These are phyloP conservation scores for Endomychus coccineus DNA, from an alignment of 2,888 invertebrate genomes.

Conservation along the genomic window DNA sequence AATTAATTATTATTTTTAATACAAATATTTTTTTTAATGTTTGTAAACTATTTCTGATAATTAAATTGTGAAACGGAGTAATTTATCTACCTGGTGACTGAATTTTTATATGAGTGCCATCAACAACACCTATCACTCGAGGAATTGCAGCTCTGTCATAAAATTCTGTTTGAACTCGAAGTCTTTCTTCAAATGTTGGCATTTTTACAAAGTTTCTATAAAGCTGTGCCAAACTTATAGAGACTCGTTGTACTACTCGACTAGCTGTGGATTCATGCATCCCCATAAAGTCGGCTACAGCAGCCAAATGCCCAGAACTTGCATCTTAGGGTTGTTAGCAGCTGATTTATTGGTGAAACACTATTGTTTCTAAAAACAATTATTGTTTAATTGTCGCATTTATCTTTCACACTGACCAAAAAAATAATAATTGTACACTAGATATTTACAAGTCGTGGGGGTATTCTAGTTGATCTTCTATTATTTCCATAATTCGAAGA, in stretches of 20 bases:
- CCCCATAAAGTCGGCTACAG: conserved; percentile 8
- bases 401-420: background rate
- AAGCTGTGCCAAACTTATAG: conserved; percentile 3
- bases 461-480: too few relatives aligned
- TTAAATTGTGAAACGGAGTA: too few relatives aligned
- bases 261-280: conserved; percentile 7
- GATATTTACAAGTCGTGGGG: conserved; percentile 6
- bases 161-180: conserved; percentile 1
- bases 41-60: too few relatives aligned
- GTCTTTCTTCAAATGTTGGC: conserved; percentile 5
- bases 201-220: too few relatives aligned
- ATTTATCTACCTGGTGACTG: conserved; percentile 11
- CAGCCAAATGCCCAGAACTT: conserved; percentile 5
- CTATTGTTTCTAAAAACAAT: conserved; percentile 11
- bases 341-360: conserved; percentile 10
- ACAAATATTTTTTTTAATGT: too few relatives aligned
- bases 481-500: conserved; percentile 2
- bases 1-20: too few relatives aligned
- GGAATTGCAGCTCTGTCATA: conserved; percentile 8
- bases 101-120: conserved; percentile 11
- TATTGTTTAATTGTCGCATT: too few relatives aligned
- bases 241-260: conserved; percentile 5
- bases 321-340: too few relatives aligned
- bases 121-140: too few relatives aligned
- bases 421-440: conserved; percentile 2